Evolutionary conservation across 2,113 vertebrate genomes (phyloP).

Genomic region (Machaerirhynchus nigripectus): DNA sequence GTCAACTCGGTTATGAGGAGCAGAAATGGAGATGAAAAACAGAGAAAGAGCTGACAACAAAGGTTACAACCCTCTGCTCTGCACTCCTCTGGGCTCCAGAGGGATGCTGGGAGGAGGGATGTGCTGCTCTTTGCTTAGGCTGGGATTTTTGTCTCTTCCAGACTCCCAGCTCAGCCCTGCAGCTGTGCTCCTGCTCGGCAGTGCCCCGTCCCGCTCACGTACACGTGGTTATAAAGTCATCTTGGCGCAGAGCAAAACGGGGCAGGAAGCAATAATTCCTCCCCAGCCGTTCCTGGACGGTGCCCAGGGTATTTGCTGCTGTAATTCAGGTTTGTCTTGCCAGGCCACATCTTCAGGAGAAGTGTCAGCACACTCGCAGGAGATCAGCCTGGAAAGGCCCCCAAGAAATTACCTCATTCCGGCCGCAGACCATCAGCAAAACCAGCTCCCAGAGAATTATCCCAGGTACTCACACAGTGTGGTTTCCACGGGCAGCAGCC

Average conservation of each 20-base stretch:
- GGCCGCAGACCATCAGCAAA: neutral
- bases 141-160: neutral
- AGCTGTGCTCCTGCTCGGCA: neutral
- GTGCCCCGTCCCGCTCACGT: fast-evolving
- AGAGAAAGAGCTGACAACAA: neutral
- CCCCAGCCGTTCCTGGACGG: fast-evolving
- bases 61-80: neutral
- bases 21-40: neutral
- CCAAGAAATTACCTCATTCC: neutral
- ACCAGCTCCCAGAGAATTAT: neutral
- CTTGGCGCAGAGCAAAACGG: neutral
- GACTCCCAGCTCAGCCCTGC: neutral
- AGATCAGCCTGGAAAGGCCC: neutral
- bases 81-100: neutral
- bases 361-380: neutral
- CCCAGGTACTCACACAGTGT: fast-evolving
- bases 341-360: neutral
- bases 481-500: neutral
- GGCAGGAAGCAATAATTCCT: neutral
- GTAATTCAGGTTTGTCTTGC: neutral
- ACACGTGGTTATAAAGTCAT: neutral
- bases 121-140: neutral
- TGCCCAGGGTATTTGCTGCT: neutral
- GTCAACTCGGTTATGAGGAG: neutral
- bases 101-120: neutral